Evolutionary conservation across 2,797 vertebrate species (phyloP).

Genomic region (Labroides dimidiatus): DNA sequence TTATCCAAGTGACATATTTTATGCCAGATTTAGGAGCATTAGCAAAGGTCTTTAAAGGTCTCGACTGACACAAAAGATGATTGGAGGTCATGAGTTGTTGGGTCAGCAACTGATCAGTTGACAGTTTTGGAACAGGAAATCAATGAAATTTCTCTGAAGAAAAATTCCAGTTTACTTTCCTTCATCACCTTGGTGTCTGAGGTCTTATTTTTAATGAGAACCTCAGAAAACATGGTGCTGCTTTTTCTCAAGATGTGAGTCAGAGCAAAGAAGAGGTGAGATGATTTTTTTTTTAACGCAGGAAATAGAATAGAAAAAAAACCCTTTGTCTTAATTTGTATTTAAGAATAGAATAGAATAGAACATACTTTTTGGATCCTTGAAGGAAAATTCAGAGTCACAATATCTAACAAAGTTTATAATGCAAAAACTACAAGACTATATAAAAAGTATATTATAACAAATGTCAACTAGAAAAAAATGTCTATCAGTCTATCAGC

Average conservation of each 20-base stretch:
- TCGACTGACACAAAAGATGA: slow-evolving; percentile 5
- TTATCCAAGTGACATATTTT: background rate
- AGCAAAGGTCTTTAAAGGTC: background rate
- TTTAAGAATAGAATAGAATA: no score
- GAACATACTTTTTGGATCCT: no score
- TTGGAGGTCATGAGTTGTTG: background rate
- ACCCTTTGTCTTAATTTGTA: no score
- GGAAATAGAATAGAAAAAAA: no score
- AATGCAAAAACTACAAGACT: no score
- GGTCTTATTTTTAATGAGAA: background rate
- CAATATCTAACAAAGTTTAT: no score
- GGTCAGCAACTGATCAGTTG: background rate
- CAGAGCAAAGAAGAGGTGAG: background rate
- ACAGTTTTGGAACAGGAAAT: slow-evolving; percentile 19
- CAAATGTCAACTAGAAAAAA: no score
- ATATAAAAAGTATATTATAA: no score
- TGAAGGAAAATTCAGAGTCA: no score
- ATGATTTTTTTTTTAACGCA: no score
- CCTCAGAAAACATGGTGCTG: background rate
- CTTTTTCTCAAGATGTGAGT: background rate
- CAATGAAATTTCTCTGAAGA: slow-evolving; percentile 25
- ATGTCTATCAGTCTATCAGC: no score
- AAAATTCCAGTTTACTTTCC: background rate
- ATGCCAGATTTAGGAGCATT: background rate
- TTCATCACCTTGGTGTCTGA: background rate